Evolutionary conservation across 1,140 invertebrate genomes (phyloP), one percentile per base, ranked within the genome.

Genomic region (Ganaspis sp.): DNA sequence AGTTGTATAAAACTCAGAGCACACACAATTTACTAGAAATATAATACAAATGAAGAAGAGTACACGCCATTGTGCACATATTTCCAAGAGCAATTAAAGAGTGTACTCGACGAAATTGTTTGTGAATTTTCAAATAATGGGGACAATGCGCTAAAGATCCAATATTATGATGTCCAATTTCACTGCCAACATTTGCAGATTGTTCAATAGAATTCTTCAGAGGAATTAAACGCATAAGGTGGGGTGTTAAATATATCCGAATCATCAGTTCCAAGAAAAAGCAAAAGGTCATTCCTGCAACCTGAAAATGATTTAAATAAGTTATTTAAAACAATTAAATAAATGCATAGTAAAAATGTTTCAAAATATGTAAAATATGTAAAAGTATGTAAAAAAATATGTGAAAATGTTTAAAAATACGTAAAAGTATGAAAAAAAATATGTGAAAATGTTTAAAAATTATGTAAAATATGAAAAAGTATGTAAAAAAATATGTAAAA

Each of bases 11-110:
- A 15, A 45, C 29, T 84, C 87, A 88, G 74, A 89, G 80, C 79
- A 87, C 86, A 83, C 91, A 91, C 72, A 94, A 88, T 90, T 94
- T 94, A 82, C 92, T 92, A 53, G 94, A 92, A 78, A 96, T 89
- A 86, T 95, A 95, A 88, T 94, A 92, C 38, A 95, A 88, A 84
- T 95, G 95, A 70, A 95, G 87, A 19, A 93, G 92, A 9, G 94
- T 95, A 83, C 95, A 96, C 4, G 91, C 93, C 88, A 96, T 94
- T 0, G 94, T 92, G 9, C 94, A 87, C 83, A 96, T 93, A 83
- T 96, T 96, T 17, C 94, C 94, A 79, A 95, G 93, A 2, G 95
- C 95, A 74, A 95, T 94, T 38, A 88, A 91, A 40, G 94, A 93
- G 85, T 96, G 95, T 23, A 94, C 91, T 4, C 92, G 91, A 21